phyloP scores from a whole-genome alignment of 2,113 vertebrate species.

The Merops nubicus region DNA sequence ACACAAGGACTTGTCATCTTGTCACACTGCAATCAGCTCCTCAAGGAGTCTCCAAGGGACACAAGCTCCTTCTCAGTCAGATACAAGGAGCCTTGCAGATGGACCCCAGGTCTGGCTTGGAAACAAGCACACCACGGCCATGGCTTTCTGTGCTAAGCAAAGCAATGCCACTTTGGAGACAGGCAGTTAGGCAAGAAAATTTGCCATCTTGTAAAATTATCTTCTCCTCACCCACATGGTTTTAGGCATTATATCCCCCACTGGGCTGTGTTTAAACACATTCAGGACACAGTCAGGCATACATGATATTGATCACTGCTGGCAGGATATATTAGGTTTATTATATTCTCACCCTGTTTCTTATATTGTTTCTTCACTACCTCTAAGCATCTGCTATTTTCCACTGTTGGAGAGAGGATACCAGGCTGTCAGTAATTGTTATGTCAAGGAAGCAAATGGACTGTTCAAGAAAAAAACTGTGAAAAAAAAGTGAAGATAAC shows the following conservation, averaged over 20 bases:
- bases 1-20: not conserved
- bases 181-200: not conserved
- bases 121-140: rapidly evolving
- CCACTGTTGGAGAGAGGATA: constrained; percentile 41
- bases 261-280: not conserved
- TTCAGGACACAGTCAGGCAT: not conserved
- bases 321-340: constrained; percentile 42
- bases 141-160: not conserved
- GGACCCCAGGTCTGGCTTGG: not conserved
- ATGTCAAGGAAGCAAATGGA: constrained; percentile 51
- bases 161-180: not conserved
- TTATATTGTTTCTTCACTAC: constrained; percentile 41
- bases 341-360: constrained; percentile 43
- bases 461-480: not conserved
- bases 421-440: constrained; percentile 36
- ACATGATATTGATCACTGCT: not conserved
- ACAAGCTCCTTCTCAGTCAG: not conserved
- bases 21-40: not conserved
- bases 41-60: not conserved
- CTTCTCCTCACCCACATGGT: not conserved
- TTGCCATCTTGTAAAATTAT: not conserved
- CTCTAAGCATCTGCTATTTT: constrained; percentile 61
- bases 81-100: not conserved
- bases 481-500: not conserved
- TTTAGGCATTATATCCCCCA: not conserved